Evolutionary conservation across 2,888 invertebrate genomes (phyloP).

Genomic region (Drosophila engyochracea): DNA sequence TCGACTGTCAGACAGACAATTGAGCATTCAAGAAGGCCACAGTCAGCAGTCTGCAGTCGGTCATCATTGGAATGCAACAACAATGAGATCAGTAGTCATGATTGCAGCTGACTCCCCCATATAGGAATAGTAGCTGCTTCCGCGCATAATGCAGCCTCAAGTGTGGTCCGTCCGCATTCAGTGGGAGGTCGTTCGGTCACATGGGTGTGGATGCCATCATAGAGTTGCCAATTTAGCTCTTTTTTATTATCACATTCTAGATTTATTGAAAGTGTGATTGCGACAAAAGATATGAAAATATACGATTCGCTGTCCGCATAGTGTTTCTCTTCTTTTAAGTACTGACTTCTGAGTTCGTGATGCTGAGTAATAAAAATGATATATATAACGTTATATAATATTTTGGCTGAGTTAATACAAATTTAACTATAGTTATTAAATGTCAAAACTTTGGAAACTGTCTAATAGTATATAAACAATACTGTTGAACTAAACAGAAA

Average conservation of each 20-base stretch:
- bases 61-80: slow-evolving; percentile 61
- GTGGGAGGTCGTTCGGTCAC: slow-evolving; percentile 72
- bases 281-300: neutral
- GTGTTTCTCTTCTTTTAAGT: neutral
- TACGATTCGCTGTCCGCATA: neutral
- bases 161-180: slow-evolving; percentile 59
- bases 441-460: neutral
- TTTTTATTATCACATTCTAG: neutral
- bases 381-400: neutral
- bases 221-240: slow-evolving; percentile 5
- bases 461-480: neutral
- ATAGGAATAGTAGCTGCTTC: slow-evolving; percentile 8
- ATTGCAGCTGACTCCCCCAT: slow-evolving; percentile 46
- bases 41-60: slow-evolving; percentile 57
- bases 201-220: slow-evolving; percentile 2
- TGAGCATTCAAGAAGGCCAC: slow-evolving; percentile 39
- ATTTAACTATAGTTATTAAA: neutral
- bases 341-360: neutral
- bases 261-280: neutral
- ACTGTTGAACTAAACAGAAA: neutral
- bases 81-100: slow-evolving; percentile 56
- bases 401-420: neutral
- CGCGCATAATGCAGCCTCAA: slow-evolving; percentile 52
- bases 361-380: neutral
- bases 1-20: slow-evolving; percentile 32